Base-by-base conservation (phyloP, 2,113 vertebrate genomes). In the Acrocephalus arundinaceus region DNA sequence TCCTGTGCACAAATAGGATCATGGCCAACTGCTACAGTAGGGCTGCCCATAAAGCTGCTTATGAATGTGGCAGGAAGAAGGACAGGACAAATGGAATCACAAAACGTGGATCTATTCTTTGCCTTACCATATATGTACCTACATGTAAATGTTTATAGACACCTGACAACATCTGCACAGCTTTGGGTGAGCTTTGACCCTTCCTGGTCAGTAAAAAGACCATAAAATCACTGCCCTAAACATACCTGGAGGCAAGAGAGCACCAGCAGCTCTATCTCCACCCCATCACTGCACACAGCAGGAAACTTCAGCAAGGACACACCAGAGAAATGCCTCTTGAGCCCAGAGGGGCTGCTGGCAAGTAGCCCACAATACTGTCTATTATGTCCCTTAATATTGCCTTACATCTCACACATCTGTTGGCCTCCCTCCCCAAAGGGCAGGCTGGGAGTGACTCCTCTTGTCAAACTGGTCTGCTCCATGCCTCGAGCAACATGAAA, bases 401-500 rank as follows among this genome's bases (percentile, higher is more conserved):
- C 48, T 86, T 84, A 48, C 13, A 31, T 33, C 39, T 84, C 6
- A 0, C 54, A 80, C 62, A 89, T 66, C 58, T 22, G 4, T 15
- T 86, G 79, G 83, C 41, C 63, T 84, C 51, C 46, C 15, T 62
- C 65, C 39, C 39, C 48, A 37, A 23, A 31, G 46, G 21, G 15
- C 61, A 39, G n/a, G 45, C 65, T 75, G 35, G 30, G 57, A 89
- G 61, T 13, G 43, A 58, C 76, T 86, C n/a, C 67, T 87, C 77
- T 79, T 5, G 5, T 55, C 58, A 77, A 87, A 70, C 49, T 71
- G 57, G 80, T 83, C 52, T 74, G 73, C 22, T 84, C 41, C 37
- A 13, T 2, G 22, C 71, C 55, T 81, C 0, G 0, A 87, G 61
- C 14, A 4, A 72, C 1, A 1, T 2, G 3, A 67, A 86, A 80